Evolutionary conservation across 2,888 invertebrate genomes (phyloP), one percentile per base, ranked within the genome.

Genomic region (Zaprionus lineosus): DNA sequence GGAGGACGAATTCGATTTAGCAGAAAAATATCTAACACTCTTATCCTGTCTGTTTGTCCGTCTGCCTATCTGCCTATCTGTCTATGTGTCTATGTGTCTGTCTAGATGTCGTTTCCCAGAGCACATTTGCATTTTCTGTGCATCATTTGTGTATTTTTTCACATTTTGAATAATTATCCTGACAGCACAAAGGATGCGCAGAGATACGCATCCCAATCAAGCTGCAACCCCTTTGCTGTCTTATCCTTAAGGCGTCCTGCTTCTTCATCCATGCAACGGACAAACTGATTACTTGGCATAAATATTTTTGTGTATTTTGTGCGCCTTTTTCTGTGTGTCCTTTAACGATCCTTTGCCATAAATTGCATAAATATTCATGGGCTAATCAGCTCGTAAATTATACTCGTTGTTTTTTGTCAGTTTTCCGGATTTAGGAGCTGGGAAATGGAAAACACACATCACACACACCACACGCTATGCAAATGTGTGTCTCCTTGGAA

Each of bases 331-430:
- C 43, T 34, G n/a, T n/a, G n/a, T n/a, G n/a, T n/a, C n/a, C n/a
- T n/a, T n/a, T n/a, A n/a, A 5, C 24, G 43, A 14, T 61, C 48
- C 40, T 44, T 36, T 48, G 44, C 59, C 57, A 61, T 15, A 9
- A 40, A 28, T 24, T 44, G 48, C 48, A 53, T 75, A 82, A 81
- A 82, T 82, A 82, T 82, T 82, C 84, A 82, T 82, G 68, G 84
- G 68, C 70, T 82, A 81, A 82, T 82, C 81, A 84, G 81, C 81
- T 82, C 81, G 84, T 82, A 82, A 82, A 82, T 82, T 82, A 83
- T 84, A 73, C 70, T 67, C 52, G 53, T 31, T 51, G 46, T 72
- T 50, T 43, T 41, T 53, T 36, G 41, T 34, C 36, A 43, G 21
- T 29, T 51, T 48, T 39, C 56, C 51, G 59, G 55, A 52, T 63